Evolutionary conservation across 2,888 invertebrate genomes (phyloP), one percentile per base, ranked within the genome.

Genomic region (Sesia bembeciformis): DNA sequence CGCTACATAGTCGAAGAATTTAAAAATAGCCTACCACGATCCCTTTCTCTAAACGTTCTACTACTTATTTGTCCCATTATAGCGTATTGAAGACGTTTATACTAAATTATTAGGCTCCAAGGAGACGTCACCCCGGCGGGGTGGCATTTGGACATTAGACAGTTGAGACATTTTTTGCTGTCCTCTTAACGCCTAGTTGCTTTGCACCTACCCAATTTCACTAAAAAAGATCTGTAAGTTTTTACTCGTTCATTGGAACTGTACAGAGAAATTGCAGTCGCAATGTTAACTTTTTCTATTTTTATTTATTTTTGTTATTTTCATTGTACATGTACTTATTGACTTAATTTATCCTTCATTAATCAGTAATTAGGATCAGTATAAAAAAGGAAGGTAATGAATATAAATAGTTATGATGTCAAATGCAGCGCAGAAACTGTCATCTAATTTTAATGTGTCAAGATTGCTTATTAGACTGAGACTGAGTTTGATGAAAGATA

Each of bases 61-160:
- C 58, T 59, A 66, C 65, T 68, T 68, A 70, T 73, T 70, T 70
- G 61, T 64, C 62, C 69, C 64, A 64, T 71, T 66, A 66, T 60
- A 62, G 62, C 54, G 60, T 64, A 68, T 68, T 68, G 65, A 63
- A 53, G 59, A 66, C 61, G 64, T 60, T 66, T 68, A 64, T 59
- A 58, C 58, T 55, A 62, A 62, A 65, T 67, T 63, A 63, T 61
- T 60, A 54, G 54, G 55, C 60, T 58, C 62, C 64, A 60, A 62
- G 64, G 62, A 67, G 70, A 68, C 67, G 64, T 57, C 23, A 23
- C 23, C 23, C 23, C 23, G 23, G 23, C 23, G 23, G 23, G 23
- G 23, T 23, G 60, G 57, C 66, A 63, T 66, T 68, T 64, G 66
- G 60, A 65, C 62, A 23, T 23, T 23, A 23, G 23, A 23, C 23